A percentile compares a stretch with the other conserved stretches of the same genome.
phyloP scores from a whole-genome alignment of 1,140 invertebrate genomes.

The Coptotermes formosanus region DNA sequence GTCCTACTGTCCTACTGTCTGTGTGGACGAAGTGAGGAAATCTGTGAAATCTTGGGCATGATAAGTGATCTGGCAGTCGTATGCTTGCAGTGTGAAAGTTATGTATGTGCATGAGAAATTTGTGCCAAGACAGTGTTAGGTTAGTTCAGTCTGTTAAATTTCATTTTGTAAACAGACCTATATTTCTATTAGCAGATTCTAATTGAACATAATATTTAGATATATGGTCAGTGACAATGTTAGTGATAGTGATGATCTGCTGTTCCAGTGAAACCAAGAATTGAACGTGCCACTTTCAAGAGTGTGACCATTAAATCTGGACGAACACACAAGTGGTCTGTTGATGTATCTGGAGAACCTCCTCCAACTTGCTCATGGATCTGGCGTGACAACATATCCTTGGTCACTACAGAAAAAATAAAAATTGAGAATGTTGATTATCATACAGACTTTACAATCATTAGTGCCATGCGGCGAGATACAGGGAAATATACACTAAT shows the following conservation, averaged over 20 bases:
- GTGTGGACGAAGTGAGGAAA: too few relatives aligned
- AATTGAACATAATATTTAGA: too few relatives aligned
- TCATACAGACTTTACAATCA: constrained; percentile 85
- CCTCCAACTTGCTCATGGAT: constrained; percentile 82
- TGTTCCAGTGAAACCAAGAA: constrained; percentile 80
- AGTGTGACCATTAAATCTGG: constrained; percentile 83
- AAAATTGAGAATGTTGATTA: constrained; percentile 89
- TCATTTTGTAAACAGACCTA: too few relatives aligned
- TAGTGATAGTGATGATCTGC: background rate
- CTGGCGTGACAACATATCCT: constrained; percentile 77
- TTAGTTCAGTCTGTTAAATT: too few relatives aligned
- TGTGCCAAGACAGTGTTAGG: too few relatives aligned
- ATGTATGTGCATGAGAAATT: too few relatives aligned
- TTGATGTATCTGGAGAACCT: constrained; percentile 88
- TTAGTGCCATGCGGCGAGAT: constrained; percentile 80
- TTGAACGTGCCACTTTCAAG: constrained; percentile 87
- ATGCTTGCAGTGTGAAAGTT: too few relatives aligned
- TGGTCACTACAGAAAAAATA: constrained; percentile 79
- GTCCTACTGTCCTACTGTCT: too few relatives aligned
- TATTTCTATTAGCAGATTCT: too few relatives aligned
- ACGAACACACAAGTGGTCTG: constrained; percentile 88
- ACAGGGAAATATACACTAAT: constrained; percentile 88
- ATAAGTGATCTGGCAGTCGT: too few relatives aligned
- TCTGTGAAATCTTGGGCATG: too few relatives aligned
- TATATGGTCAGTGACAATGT: too few relatives aligned